phyloP scores from a whole-genome alignment of 2,113 vertebrate genomes.

The Eclectus roratus region DNA sequence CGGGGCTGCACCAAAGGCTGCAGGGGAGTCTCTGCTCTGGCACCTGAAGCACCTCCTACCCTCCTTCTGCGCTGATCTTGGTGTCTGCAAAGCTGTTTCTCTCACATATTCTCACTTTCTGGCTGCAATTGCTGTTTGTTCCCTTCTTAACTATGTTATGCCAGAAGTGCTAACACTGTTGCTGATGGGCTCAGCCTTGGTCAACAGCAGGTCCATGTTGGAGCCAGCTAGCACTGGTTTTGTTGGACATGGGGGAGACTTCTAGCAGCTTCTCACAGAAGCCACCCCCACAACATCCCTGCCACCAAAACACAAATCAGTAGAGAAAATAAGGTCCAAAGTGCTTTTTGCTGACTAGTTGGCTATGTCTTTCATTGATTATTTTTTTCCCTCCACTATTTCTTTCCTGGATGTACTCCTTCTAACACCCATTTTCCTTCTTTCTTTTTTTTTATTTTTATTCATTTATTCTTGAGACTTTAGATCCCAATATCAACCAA shows the following conservation, averaged over 20 bases:
- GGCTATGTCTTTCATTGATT: neutral
- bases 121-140: accelerated
- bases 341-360: neutral
- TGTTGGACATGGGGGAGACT: neutral
- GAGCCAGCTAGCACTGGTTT: neutral
- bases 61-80: no score
- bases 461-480: neutral
- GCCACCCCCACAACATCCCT: neutral
- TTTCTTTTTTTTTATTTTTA: neutral
- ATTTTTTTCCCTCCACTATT: neutral
- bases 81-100: neutral
- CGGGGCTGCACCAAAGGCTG: no score
- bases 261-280: neutral
- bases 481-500: neutral
- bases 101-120: neutral
- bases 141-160: neutral
- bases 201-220: neutral
- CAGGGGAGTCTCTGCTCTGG: neutral
- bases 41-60: neutral
- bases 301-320: neutral
- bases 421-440: neutral
- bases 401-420: neutral
- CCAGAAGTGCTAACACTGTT: neutral
- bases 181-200: neutral
- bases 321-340: neutral